A percentile compares a stretch with the other conserved stretches of the same genome.
Conservation (phyloP, 92 coral and sea anemone species). For the Anthopleura xanthogrammica region DNA sequence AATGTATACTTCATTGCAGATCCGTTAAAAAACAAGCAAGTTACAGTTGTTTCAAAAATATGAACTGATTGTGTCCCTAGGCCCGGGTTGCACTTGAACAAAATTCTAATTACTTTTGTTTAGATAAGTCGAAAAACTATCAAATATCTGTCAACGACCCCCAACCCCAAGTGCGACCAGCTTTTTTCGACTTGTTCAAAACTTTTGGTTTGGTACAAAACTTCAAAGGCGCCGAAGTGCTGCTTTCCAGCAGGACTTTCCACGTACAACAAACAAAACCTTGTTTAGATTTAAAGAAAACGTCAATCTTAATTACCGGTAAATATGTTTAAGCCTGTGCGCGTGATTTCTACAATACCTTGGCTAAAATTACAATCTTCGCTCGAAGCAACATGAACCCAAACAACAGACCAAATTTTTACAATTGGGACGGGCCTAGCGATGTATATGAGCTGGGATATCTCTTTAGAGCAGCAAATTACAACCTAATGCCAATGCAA, state of each 20-base stretch:
- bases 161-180: not conserved
- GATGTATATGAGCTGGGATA: not conserved
- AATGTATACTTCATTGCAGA: too few species aligned
- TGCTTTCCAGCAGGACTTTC: constrained; percentile 5
- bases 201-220: constrained; percentile 10
- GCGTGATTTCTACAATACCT: not conserved
- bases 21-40: too few species aligned
- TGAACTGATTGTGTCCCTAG: too few species aligned
- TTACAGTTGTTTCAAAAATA: too few species aligned
- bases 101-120: not conserved
- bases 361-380: not conserved
- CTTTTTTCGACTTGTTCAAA: constrained; percentile 12
- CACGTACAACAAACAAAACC: constrained; percentile 7
- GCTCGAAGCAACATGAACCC: not conserved
- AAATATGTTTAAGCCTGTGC: not conserved
- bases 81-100: not conserved
- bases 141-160: not conserved
- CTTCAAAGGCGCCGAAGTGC: constrained; percentile 21
- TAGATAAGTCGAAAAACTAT: constrained; percentile 15
- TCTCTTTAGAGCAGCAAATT: too few species aligned
- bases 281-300: not conserved
- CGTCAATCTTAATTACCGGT: not conserved
- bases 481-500: not conserved
- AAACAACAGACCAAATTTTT: not conserved
- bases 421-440: not conserved